Conservation (phyloP, 1,140 invertebrate genomes). For the Sycophila sp. region DNA sequence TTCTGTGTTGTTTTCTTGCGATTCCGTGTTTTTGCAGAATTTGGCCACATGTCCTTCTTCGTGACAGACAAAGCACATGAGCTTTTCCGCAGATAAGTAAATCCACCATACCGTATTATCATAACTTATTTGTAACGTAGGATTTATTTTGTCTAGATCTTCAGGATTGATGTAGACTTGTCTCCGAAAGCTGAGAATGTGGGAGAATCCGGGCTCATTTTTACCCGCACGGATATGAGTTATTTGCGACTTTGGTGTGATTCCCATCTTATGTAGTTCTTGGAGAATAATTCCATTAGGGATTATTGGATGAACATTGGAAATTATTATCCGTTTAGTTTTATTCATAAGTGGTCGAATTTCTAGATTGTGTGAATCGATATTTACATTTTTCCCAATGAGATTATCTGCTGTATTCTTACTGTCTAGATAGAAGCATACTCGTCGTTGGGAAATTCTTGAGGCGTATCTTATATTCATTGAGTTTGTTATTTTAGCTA, state of each 20-base stretch:
- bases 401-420: not conserved
- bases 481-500: not conserved
- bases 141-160: conserved; percentile 22
- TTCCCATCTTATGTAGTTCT: not conserved
- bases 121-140: not conserved
- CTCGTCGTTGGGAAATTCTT: not conserved
- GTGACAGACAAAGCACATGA: conserved; percentile 23
- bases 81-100: conserved; percentile 16
- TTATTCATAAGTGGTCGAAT: conserved; percentile 18
- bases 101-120: conserved; percentile 23
- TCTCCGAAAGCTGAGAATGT: conserved; percentile 10
- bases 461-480: not conserved
- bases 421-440: conserved; percentile 1
- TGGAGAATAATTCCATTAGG: not conserved
- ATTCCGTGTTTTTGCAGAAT: conserved; percentile 8
- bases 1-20: not conserved
- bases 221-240: conserved; percentile 5
- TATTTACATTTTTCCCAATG: not conserved
- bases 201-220: not conserved
- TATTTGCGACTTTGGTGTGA: not conserved
- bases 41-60: conserved; percentile 28
- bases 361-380: not conserved
- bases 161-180: not conserved
- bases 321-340: conserved; percentile 15
- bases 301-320: conserved; percentile 14